Percentiles rank a stretch among this genome's conserved stretches.
Conservation (phyloP, 2,888 invertebrate genomes). For the Acanthoscelides obtectus region DNA sequence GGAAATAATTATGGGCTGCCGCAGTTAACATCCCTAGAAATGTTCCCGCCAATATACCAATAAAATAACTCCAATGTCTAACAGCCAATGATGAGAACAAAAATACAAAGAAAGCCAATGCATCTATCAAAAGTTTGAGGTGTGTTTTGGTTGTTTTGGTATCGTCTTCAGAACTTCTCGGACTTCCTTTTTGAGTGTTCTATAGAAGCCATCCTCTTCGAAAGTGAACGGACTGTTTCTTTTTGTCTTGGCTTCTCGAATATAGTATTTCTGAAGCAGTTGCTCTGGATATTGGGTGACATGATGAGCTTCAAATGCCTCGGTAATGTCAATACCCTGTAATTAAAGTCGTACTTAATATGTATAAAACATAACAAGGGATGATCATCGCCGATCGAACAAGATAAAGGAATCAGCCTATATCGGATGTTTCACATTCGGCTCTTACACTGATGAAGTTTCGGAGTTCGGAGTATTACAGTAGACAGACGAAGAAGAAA, state of each 20-base stretch:
- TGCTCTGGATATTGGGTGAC: constrained; percentile 51
- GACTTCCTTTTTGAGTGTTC: constrained; percentile 60
- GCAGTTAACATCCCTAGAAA: constrained; percentile 57
- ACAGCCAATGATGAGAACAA: constrained; percentile 33
- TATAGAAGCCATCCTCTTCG: constrained; percentile 69
- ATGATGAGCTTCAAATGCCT: constrained; percentile 74
- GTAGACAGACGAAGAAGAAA: no score
- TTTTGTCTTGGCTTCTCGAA: constrained; percentile 57
- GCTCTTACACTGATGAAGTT: no score
- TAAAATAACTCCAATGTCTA: constrained; percentile 40
- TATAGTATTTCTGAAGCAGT: constrained; percentile 61
- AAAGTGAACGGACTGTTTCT: constrained; percentile 72
- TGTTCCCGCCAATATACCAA: constrained; percentile 53
- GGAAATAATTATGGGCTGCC: constrained; percentile 72
- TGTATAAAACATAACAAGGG: no score
- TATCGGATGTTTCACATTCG: no score
- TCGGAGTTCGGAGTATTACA: no score
- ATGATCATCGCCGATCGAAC: no score
- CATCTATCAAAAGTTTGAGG: constrained; percentile 45
- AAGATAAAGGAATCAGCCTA: no score
- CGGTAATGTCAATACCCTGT: constrained; percentile 76
- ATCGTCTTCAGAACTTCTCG: constrained; percentile 49
- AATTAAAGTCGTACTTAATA: no score
- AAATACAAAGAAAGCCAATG: constrained; percentile 38
- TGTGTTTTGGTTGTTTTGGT: constrained; percentile 41